phyloP scores from a whole-genome alignment of 2,113 vertebrate genomes.

The Progne subis region DNA sequence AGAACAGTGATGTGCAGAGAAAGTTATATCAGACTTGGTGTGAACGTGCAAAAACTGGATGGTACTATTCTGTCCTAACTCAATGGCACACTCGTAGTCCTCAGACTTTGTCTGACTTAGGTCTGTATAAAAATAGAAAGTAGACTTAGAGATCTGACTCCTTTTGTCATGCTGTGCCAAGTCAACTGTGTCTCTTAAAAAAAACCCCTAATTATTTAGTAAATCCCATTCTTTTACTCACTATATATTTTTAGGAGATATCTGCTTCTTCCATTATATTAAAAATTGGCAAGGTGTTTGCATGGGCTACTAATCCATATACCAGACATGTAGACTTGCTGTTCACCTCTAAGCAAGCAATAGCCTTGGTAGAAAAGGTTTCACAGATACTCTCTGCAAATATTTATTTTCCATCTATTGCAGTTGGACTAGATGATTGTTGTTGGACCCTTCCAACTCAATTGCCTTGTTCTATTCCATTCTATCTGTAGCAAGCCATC shows the following conservation, averaged over 20 bases:
- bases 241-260: not conserved
- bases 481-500: not conserved
- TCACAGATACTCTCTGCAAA: not conserved
- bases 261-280: not conserved
- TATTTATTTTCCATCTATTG: not conserved
- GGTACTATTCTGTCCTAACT: not conserved
- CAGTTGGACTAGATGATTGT: not conserved
- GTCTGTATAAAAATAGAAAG: not conserved
- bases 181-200: not conserved
- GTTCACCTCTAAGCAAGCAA: not conserved
- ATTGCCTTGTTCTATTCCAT: not conserved
- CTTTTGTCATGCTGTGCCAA: not conserved
- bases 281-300: not conserved
- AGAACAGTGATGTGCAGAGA: not conserved
- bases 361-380: not conserved
- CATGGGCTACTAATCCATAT: not conserved
- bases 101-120: not conserved
- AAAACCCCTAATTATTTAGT: not conserved
- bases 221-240: not conserved
- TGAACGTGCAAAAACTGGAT: not conserved
- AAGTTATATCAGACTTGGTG: not conserved
- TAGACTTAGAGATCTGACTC: not conserved
- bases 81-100: not conserved
- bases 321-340: not conserved
- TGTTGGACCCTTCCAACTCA: not conserved